Evolutionary conservation across 2,888 invertebrate genomes (phyloP), one percentile per base, ranked within the genome.

Genomic region (Odontomyia ornata): DNA sequence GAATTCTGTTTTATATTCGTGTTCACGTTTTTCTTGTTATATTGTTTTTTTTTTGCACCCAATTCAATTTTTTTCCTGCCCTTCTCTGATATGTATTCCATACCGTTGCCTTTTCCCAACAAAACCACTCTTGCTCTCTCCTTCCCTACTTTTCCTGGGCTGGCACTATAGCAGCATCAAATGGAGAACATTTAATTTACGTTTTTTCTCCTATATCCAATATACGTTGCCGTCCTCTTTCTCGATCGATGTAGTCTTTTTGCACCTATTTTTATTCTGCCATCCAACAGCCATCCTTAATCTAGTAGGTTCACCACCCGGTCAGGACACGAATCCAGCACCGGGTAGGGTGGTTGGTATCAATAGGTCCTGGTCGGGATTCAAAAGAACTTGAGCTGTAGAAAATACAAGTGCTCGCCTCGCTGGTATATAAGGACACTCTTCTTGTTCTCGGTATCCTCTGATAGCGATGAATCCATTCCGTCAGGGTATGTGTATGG

Each of bases 171-270:
- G n/a, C n/a, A 9, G n/a, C 69, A 47, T 69, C 69, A 27, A 69
- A 69, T 69, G 69, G 47, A 69, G 69, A 69, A 57, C 57, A 73
- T 60, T 73, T 73, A 73, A 73, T 73, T 73, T 73, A 73, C 73
- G 73, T 57, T 60, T 73, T 73, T 73, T 73, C 60, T 73, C 60
- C 73, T 57, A 73, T 73, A 73, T 69, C 25, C 69, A 69, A 46
- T 67, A 67, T 67, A 64, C 46, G 57, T 72, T 28, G 72, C 36
- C 56, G 57, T 57, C 72, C 56, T 72, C 72, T n/a, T 67, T 67
- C 69, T 25, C 46, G 30, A 69, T 69, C 69, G 69, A 69, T 69
- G 47, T 46, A 69, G 46, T 69, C 69, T 69, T 69, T 46, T 69
- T 69, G 47, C 69, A 69, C 69, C 69, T 69, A 69, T 25, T 69